phyloP scores from a whole-genome alignment of 2,113 vertebrate species.

The Acrocephalus arundinaceus region DNA sequence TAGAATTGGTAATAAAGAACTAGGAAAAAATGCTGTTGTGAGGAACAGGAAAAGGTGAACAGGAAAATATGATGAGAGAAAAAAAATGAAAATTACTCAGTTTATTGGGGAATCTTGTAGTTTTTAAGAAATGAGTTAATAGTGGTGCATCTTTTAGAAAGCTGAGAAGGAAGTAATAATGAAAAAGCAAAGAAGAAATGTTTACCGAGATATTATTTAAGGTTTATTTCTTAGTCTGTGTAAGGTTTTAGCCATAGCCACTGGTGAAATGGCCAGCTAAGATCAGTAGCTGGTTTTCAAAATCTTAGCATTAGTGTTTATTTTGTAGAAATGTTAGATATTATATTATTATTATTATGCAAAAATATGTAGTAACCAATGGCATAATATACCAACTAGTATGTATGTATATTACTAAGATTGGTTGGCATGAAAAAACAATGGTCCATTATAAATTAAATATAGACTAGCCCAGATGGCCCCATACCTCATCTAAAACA shows the following conservation, averaged over 20 bases:
- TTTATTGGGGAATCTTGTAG: background rate
- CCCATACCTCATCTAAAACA: background rate
- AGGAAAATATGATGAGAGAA: background rate
- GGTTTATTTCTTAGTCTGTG: background rate
- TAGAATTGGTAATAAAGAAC: background rate
- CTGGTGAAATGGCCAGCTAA: background rate
- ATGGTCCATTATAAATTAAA: background rate
- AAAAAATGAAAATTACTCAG: fast-evolving
- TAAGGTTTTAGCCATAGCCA: background rate
- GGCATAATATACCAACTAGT: background rate
- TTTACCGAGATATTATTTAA: background rate
- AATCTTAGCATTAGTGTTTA: background rate
- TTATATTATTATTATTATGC: background rate
- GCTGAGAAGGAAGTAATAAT: background rate
- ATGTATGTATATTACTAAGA: background rate
- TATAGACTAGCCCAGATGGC: background rate
- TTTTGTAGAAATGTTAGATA: background rate
- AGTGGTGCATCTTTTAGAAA: background rate
- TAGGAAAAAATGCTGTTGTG: background rate
- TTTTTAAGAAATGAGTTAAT: background rate
- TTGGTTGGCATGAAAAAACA: background rate
- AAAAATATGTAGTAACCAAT: background rate
- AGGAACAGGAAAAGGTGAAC: background rate
- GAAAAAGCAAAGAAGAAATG: background rate
- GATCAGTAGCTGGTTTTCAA: background rate